Percentiles rank a stretch among this genome's conserved stretches.
phyloP scores from a whole-genome alignment of 2,113 vertebrate species.

The Cygnus buccinator region DNA sequence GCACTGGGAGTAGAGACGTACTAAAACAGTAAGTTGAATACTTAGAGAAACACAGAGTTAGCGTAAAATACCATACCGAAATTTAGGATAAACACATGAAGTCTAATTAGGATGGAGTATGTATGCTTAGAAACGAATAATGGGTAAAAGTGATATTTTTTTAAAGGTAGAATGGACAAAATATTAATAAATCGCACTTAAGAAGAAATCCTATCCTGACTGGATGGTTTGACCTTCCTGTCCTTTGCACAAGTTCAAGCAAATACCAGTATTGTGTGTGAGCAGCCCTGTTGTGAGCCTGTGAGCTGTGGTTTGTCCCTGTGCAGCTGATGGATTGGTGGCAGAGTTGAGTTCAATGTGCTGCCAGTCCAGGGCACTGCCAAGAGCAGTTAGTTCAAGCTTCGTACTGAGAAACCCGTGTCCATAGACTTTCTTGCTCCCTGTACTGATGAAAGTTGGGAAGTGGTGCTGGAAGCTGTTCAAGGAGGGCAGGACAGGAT shows the following conservation, averaged over 20 bases:
- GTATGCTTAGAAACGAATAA: not conserved
- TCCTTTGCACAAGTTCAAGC: not conserved
- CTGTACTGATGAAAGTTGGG: not conserved
- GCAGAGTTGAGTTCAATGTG: not conserved
- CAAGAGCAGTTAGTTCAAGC: not conserved
- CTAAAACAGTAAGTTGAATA: not conserved
- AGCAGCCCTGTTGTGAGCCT: not conserved
- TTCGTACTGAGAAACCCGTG: not conserved
- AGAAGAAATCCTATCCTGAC: not conserved
- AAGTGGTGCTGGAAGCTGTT: not conserved
- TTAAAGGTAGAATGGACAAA: not conserved
- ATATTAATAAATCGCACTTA: not conserved
- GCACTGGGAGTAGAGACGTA: not conserved
- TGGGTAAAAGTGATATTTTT: not conserved
- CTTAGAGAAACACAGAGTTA: not conserved
- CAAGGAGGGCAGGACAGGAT: not conserved
- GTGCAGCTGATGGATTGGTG: not conserved
- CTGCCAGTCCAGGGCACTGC: not conserved
- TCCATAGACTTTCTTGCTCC: not conserved
- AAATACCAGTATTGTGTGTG: fast-evolving
- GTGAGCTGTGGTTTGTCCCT: not conserved
- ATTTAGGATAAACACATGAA: not conserved
- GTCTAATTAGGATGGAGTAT: not conserved
- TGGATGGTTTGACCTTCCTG: not conserved
- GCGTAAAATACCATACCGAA: not conserved